A percentile compares a stretch with the other conserved stretches of the same genome.
Conservation (phyloP, 2,888 invertebrate species). For the Pollenia labialis region DNA sequence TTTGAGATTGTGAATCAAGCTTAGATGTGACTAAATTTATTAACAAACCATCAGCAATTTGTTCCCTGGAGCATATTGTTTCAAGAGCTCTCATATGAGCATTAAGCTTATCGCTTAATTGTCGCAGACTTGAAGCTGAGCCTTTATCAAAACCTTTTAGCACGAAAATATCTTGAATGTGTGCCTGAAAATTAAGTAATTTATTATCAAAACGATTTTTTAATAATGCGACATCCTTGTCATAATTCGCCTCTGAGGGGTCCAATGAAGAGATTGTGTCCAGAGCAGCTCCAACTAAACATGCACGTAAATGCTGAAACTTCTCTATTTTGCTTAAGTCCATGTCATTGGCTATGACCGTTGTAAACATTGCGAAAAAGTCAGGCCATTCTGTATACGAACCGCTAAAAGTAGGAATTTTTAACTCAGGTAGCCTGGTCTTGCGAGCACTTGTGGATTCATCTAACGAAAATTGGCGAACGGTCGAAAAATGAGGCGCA, state of each 20-base stretch:
- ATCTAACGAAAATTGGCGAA: conserved; percentile 33
- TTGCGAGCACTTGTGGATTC: conserved; percentile 34
- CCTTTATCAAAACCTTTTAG: conserved; percentile 59
- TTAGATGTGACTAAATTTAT: conserved; percentile 51
- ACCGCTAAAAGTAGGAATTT: too few species aligned
- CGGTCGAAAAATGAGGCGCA: conserved; percentile 37
- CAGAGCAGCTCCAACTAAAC: conserved; percentile 45
- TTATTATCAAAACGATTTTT: conserved; percentile 73
- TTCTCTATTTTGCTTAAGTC: conserved; percentile 69
- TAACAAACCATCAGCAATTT: conserved; percentile 60
- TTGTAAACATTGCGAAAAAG: rapidly evolving
- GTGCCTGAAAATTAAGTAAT: conserved; percentile 71
- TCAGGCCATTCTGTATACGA: too few species aligned
- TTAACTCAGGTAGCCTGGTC: neutral
- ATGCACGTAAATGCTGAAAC: too few species aligned
- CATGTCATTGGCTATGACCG: neutral
- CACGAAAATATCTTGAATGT: conserved; percentile 71
- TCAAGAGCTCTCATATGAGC: conserved; percentile 57
- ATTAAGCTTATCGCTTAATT: conserved; percentile 62
- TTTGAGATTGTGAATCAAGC: too few species aligned
- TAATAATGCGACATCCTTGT: conserved; percentile 69
- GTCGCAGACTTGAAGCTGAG: conserved; percentile 61
- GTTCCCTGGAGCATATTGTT: conserved; percentile 54
- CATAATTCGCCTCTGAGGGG: conserved; percentile 71
- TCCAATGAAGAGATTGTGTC: conserved; percentile 64